Evolutionary conservation across 2,797 vertebrate genomes (phyloP).

Genomic region (Arrhamphus sclerolepis): DNA sequence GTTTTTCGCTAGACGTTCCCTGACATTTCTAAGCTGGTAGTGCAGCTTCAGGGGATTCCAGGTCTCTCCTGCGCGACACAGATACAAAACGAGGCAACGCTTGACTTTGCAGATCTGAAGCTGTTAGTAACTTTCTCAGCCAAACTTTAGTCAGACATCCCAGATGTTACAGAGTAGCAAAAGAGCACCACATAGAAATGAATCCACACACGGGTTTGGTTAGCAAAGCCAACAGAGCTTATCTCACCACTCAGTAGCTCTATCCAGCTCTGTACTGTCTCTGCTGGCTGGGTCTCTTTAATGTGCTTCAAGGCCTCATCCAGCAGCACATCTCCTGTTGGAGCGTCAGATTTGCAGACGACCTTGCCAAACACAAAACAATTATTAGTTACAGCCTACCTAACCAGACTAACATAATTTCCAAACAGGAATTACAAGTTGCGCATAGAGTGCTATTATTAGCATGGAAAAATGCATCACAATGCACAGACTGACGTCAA

Average conservation of each 20-base stretch:
- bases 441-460: not conserved
- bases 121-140: too few relatives aligned
- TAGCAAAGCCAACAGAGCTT: conserved; percentile 7
- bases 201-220: conserved; percentile 2
- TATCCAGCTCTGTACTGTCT: conserved; percentile 98
- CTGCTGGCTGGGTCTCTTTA: conserved; percentile 95
- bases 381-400: not conserved
- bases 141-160: too few relatives aligned
- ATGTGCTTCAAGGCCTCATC: conserved; percentile 98
- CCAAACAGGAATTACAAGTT: conserved; percentile 26
- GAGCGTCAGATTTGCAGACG: conserved; percentile 95
- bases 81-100: not conserved
- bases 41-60: conserved; percentile 98
- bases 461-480: not conserved
- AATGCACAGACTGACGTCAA: too few relatives aligned
- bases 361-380: conserved; percentile 78
- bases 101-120: too few relatives aligned
- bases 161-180: not conserved
- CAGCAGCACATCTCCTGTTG: conserved; percentile 94
- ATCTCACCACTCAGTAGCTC: conserved; percentile 96
- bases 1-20: conserved; percentile 95
- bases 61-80: conserved; percentile 86
- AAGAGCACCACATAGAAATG: not conserved
- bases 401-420: conserved; percentile 15
- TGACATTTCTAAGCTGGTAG: conserved; percentile 94